These are phyloP conservation scores for Himalopsyche phryganea DNA, from an alignment of 1,140 invertebrate species.

Conservation along the genomic window DNA sequence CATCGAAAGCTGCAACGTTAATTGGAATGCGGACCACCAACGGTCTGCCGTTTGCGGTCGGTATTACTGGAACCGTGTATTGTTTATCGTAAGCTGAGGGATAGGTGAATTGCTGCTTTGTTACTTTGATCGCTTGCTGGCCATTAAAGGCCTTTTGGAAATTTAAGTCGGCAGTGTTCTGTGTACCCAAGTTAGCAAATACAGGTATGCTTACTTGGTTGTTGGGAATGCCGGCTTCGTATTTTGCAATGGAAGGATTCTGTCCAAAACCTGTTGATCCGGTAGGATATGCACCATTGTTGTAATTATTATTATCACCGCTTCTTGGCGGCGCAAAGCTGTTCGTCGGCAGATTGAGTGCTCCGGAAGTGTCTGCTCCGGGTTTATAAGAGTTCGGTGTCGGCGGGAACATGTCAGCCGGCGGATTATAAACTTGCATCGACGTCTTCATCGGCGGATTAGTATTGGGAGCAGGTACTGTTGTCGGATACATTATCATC, in stretches of 20 bases:
- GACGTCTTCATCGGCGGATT: conserved; percentile 34
- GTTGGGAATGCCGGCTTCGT: conserved; percentile 17
- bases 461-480: conserved; percentile 40
- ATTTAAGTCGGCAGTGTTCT: conserved; percentile 3
- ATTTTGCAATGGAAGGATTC: background rate
- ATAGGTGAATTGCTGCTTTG: conserved; percentile 32
- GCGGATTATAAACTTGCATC: conserved; percentile 48
- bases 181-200: background rate
- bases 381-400: conserved; percentile 3
- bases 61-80: conserved; percentile 22
- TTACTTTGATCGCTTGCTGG: conserved; percentile 29
- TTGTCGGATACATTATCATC: conserved; percentile 50
- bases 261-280: conserved; percentile 4
- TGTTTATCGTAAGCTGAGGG: conserved; percentile 27
- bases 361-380: conserved; percentile 7
- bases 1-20: conserved; percentile 27
- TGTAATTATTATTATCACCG: background rate
- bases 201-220: conserved; percentile 1
- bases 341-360: background rate
- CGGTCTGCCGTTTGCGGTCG: background rate
- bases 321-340: background rate
- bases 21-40: conserved; percentile 24
- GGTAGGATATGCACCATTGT: background rate
- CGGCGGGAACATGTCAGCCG: conserved; percentile 34
- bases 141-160: conserved; percentile 15